Base-by-base conservation (phyloP, 2,797 vertebrate species). In the Sandelia bainsii region DNA sequence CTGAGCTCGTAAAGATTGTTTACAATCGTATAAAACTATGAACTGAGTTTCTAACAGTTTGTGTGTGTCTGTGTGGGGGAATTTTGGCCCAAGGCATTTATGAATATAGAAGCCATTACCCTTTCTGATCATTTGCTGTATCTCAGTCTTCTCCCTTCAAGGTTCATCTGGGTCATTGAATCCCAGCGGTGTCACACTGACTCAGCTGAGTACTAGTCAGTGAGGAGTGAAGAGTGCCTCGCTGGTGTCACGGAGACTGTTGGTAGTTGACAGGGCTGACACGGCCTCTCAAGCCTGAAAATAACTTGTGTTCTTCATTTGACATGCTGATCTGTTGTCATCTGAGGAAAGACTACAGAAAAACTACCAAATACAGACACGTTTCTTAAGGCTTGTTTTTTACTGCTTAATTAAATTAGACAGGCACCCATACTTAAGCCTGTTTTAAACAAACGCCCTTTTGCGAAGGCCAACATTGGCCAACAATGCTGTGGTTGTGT, bases 351-450 rank as follows among this genome's bases (percentile, higher is more conserved):
- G 37, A 72, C 46, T 32, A 34, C 25, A 59, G 16, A 61, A n/a
- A n/a, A n/a, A n/a, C n/a, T n/a, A n/a, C 14, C 40, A 61, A 72
- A 40, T 27, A 29, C 25, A 59, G 16, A 61, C 19, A 14, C n/a
- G 29, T 62, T 62, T 60, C 16, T 34, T 40, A 32, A 50, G 6
- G 20, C 59, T 62, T 42, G 13, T n/a, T 63, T 50, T 75, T 58
- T 49, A 6, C 25, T 39, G 23, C 64, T 48, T 62, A 58, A 86
- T 79, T 68, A 9, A 70, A 85, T 77, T 56, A 80, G 50, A 65
- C 50, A 69, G 14, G 23, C 25, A 19, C 46, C 19, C 68, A 48
- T 54, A 63, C 50, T 59, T 58, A 58, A 68, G 46, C 13, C n/a
- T 50, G 3, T 50, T 74, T 69, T 22, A 52, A 37, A 19, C 37